Conservation (phyloP, 1,140 invertebrate genomes). For the Rhopalosiphum maidis region DNA sequence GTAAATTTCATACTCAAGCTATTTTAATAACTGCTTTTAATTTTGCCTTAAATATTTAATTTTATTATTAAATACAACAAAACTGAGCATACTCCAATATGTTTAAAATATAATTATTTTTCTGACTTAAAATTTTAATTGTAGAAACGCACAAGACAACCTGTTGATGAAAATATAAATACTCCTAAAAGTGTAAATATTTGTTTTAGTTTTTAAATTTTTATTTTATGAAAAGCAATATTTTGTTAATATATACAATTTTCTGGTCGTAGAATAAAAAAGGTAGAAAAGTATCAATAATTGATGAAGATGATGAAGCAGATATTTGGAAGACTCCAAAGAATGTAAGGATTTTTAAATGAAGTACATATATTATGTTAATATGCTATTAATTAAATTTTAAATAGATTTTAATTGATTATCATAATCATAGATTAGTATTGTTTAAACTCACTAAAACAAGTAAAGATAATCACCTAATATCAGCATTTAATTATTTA, state of each 20-base stretch:
- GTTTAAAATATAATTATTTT: neutral
- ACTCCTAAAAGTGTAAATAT: slow-evolving; percentile 22
- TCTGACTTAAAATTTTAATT: neutral
- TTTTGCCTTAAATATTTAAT: too few relatives aligned
- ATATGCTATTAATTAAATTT: neutral
- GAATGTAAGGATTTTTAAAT: neutral
- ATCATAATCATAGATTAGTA: too few relatives aligned
- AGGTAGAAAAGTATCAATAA: neutral
- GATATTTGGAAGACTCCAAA: slow-evolving; percentile 42
- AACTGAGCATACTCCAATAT: neutral
- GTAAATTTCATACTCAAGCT: too few relatives aligned
- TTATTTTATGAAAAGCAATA: neutral
- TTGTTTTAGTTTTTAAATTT: neutral
- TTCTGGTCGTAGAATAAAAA: slow-evolving; percentile 1
- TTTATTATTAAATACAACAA: too few relatives aligned
- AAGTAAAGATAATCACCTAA: neutral
- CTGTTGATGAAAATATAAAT: neutral
- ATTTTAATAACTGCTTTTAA: too few relatives aligned
- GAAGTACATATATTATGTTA: neutral
- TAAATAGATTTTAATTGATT: neutral
- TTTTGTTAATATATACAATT: neutral
- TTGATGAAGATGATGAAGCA: neutral
- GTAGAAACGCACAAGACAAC: neutral
- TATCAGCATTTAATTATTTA: neutral
- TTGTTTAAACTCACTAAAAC: neutral